These are phyloP conservation scores for Heliocidaris tuberculata DNA, from an alignment of 35 echinoderm and acorn worm species.

Conservation along the genomic window DNA sequence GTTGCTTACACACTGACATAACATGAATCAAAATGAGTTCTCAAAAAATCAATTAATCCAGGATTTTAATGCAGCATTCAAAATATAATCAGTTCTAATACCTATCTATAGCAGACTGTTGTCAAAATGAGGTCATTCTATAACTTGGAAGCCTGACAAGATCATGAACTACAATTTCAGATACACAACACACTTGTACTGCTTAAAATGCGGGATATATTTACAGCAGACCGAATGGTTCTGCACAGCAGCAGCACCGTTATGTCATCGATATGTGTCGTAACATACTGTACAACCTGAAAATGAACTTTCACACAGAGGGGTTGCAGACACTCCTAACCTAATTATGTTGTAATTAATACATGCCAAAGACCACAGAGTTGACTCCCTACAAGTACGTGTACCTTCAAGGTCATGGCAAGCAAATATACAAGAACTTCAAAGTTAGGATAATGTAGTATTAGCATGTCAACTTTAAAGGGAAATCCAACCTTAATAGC, in stretches of 20 bases:
- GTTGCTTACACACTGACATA: too few relatives aligned
- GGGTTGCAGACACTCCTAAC: neutral
- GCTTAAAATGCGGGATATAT: neutral
- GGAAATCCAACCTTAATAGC: too few relatives aligned
- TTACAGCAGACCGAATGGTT: neutral
- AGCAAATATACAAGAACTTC: neutral
- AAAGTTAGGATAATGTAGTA: neutral
- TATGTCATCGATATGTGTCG: neutral
- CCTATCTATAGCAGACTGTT: too few relatives aligned
- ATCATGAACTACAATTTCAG: neutral
- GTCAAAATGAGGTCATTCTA: too few relatives aligned
- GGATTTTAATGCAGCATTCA: too few relatives aligned
- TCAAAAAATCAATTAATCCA: too few relatives aligned
- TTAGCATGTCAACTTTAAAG: neutral
- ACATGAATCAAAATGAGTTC: too few relatives aligned
- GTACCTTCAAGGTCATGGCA: neutral
- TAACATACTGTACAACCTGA: neutral
- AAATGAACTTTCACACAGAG: neutral
- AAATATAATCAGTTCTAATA: too few relatives aligned
- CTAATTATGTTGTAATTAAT: slow-evolving; percentile 13
- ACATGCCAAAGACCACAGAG: neutral
- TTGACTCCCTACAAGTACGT: neutral
- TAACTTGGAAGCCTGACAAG: neutral
- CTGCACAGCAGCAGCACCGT: neutral
- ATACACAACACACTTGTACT: neutral